A percentile compares a stretch with the other conserved stretches of the same genome.
Conservation (phyloP, 2,888 invertebrate genomes). For the Crossocerus cetratus region DNA sequence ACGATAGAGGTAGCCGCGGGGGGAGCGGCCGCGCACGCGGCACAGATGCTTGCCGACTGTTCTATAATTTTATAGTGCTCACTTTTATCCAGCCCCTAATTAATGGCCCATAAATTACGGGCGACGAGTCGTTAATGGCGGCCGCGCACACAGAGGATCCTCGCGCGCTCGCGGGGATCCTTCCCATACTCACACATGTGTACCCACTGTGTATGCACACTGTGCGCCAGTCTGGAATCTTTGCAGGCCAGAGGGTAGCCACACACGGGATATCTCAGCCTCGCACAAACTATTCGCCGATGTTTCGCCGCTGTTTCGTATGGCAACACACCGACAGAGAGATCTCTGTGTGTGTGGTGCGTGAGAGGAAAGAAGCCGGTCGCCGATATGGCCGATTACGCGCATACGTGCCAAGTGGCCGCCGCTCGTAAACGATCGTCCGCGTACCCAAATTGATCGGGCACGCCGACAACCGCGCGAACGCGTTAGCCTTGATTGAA, state of each 20-base stretch:
- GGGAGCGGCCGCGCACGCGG: slow-evolving; percentile 28
- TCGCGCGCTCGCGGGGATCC: slow-evolving; percentile 13
- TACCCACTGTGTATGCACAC: neutral
- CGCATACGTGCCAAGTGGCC: slow-evolving; percentile 50
- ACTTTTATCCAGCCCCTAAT: slow-evolving; percentile 70
- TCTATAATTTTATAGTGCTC: slow-evolving; percentile 70
- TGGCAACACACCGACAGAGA: too few species aligned
- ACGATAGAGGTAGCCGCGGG: too few species aligned
- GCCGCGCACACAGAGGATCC: slow-evolving; percentile 33
- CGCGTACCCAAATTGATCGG: slow-evolving; percentile 28
- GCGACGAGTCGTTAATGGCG: slow-evolving; percentile 71
- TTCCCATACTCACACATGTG: slow-evolving; percentile 1
- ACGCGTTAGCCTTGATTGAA: neutral
- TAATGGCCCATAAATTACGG: slow-evolving; percentile 75
- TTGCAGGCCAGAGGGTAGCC: neutral
- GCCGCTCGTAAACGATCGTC: slow-evolving; percentile 46
- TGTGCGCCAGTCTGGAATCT: neutral
- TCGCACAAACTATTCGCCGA: neutral
- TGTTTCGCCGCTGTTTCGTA: slow-evolving; percentile 12
- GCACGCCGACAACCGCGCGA: neutral
- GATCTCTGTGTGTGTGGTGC: too few species aligned
- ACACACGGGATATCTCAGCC: neutral
- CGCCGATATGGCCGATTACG: slow-evolving; percentile 40
- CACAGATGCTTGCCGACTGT: slow-evolving; percentile 59
- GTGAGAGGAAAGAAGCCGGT: neutral